Base-by-base conservation (phyloP, 2,797 vertebrate species). In the Lateolabrax maculatus region DNA sequence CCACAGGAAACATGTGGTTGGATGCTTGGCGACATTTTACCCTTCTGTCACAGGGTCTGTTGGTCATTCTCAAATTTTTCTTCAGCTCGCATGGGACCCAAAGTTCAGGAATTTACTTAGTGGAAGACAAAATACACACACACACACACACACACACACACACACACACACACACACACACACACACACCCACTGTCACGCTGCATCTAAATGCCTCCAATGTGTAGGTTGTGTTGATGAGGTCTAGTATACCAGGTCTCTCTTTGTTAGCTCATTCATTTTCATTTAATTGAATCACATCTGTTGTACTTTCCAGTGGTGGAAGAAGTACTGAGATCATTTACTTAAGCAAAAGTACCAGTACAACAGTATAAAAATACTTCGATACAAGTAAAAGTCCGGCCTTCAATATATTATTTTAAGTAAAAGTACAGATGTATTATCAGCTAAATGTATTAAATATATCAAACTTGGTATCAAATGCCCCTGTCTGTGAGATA, bases 1-100 rank as follows among this genome's bases (percentile, higher is more conserved):
- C 75, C 84, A 69, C 78, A 90, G 52, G 64, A 70, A 80, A 79
- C 21, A 49, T 70, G 67, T 65, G 74, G 71, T 56, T 41, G 39
- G 66, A 53, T 71, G 43, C 39, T 58, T 77, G 66, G 41, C 8
- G 23, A 77, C 36, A 65, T 75, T 78, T 81, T 55, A 75, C 13
- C 27, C 51, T 6, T 62, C 52, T 67, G 62, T 70, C 75, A 75
- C 61, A 66, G 31, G 18, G 48, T 74, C 64, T 74, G 63, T 49
- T 41, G 29, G 73, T 67, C 63, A 67, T 68, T 68, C n/a, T 64
- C 73, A 36, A 5, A 36, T 11, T 44, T 56, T 46, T 71, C 19
- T 64, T 63, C 25, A 73, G 43, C 34, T 9, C 64, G 25, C 23
- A 66, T 39, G n/a, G 21, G 56, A 81, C 53, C 48, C 16, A 64